These are phyloP conservation scores for Lophotriccus pileatus DNA, from an alignment of 2,797 vertebrate genomes.

Conservation along the genomic window DNA sequence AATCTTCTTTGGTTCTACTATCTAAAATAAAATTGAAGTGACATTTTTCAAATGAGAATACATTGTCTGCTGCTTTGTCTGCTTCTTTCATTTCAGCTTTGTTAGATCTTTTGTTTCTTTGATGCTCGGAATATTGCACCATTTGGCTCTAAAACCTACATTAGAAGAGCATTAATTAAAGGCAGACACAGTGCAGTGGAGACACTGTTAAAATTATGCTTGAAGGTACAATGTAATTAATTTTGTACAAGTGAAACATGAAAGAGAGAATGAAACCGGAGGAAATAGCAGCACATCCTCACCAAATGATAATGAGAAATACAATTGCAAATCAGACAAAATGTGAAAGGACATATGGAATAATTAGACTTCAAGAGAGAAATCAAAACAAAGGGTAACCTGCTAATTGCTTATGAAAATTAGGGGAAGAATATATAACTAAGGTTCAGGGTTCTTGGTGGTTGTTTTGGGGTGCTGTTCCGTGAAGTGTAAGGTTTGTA, in stretches of 20 bases:
- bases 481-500: no score
- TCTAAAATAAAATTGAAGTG: slow-evolving; percentile 40
- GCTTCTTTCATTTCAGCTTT: slow-evolving; percentile 58
- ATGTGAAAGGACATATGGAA: slow-evolving; percentile 61
- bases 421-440: background rate
- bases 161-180: slow-evolving; percentile 80
- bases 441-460: background rate
- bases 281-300: slow-evolving; percentile 61
- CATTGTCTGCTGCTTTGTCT: slow-evolving; percentile 41
- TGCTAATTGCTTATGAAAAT: slow-evolving; percentile 46
- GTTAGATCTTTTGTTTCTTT: slow-evolving; percentile 78
- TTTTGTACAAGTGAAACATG: slow-evolving; percentile 78
- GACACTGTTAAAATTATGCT: slow-evolving; percentile 74
- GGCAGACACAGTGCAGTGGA: slow-evolving; percentile 68
- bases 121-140: slow-evolving; percentile 71
- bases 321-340: slow-evolving; percentile 68
- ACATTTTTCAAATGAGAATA: slow-evolving; percentile 53
- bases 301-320: slow-evolving; percentile 72
- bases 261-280: slow-evolving; percentile 70
- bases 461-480: background rate
- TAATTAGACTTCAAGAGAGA: slow-evolving; percentile 62
- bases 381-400: slow-evolving; percentile 53
- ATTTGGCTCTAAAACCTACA: slow-evolving; percentile 78
- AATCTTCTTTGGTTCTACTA: background rate
- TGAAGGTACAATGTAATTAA: slow-evolving; percentile 82